Percentiles rank a stretch among this genome's conserved stretches.
Evolutionary conservation across 2,113 vertebrate species (phyloP).

Genomic region (Columba janthina): DNA sequence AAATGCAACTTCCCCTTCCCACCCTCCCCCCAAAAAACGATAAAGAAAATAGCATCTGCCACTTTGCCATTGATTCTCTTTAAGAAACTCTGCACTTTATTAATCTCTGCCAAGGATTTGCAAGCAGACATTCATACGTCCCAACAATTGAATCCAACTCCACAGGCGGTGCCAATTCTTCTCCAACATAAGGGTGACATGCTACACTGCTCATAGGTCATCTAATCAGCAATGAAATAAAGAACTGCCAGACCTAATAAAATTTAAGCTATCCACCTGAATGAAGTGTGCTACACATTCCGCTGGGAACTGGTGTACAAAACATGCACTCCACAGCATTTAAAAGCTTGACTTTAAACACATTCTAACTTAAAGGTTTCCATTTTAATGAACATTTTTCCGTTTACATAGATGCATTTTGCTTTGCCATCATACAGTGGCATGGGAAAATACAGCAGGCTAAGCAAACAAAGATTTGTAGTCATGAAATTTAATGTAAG

Average conservation of each 20-base stretch:
- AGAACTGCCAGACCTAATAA: conserved; percentile 61
- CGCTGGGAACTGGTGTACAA: background rate
- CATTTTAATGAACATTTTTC: background rate
- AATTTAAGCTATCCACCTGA: conserved; percentile 7
- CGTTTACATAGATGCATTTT: background rate
- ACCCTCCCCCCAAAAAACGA: background rate
- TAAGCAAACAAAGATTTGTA: background rate
- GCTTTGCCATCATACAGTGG: background rate
- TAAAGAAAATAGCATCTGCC: conserved; percentile 35
- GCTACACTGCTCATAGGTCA: conserved; percentile 44
- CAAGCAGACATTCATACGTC: conserved; percentile 14
- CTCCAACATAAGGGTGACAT: background rate
- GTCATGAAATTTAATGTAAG: background rate
- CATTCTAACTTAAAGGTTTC: background rate
- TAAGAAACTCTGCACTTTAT: conserved; percentile 49
- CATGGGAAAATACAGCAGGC: background rate
- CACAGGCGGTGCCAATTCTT: conserved; percentile 14
- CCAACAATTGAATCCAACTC: conserved; percentile 39
- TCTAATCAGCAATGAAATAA: conserved; percentile 59
- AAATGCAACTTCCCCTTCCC: background rate
- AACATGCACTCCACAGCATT: background rate
- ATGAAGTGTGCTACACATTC: background rate
- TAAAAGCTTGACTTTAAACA: background rate
- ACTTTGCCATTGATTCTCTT: conserved; percentile 20
- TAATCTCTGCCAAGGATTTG: conserved; percentile 44